phyloP scores from a whole-genome alignment of 2,888 invertebrate genomes.

The Trachelus iudaicus region DNA sequence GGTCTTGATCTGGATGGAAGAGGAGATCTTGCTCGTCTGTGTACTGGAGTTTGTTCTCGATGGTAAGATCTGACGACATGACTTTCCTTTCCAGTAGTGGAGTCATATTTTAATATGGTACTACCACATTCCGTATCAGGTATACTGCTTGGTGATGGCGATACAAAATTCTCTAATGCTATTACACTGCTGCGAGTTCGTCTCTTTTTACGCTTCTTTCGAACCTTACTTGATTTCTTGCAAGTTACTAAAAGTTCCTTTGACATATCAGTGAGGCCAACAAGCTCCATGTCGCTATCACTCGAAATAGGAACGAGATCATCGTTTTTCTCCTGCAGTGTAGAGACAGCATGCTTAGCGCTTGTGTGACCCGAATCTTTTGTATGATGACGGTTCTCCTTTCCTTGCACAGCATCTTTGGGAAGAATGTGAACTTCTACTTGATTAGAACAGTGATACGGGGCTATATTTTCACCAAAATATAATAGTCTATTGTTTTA shows the following conservation, averaged over 20 bases:
- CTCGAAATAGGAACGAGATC: constrained; percentile 61
- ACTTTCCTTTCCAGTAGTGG: constrained; percentile 24
- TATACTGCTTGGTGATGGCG: constrained; percentile 15
- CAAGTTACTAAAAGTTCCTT: constrained; percentile 29
- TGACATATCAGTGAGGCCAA: constrained; percentile 46
- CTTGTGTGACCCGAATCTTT: constrained; percentile 46
- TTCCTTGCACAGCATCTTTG: constrained; percentile 60
- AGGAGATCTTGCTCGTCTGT: constrained; percentile 24
- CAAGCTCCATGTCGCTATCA: constrained; percentile 60
- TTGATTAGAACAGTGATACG: constrained; percentile 43
- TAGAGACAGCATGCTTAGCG: constrained; percentile 39
- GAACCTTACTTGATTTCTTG: constrained; percentile 30
- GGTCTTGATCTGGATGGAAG: constrained; percentile 13
- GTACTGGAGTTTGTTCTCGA: constrained; percentile 35
- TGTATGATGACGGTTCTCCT: constrained; percentile 56
- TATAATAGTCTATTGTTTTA: not conserved
- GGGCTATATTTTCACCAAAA: not conserved
- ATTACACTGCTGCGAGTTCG: constrained; percentile 25
- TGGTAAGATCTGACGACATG: constrained; percentile 28
- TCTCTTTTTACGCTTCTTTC: constrained; percentile 49
- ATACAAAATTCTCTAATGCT: constrained; percentile 33
- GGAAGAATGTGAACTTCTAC: constrained; percentile 55
- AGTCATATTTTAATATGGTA: constrained; percentile 13
- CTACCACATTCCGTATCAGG: constrained; percentile 19
- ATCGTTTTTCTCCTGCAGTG: constrained; percentile 54